Evolutionary conservation across 2,888 invertebrate species (phyloP), one percentile per base, ranked within the genome.

Genomic region (Sipha maydis): DNA sequence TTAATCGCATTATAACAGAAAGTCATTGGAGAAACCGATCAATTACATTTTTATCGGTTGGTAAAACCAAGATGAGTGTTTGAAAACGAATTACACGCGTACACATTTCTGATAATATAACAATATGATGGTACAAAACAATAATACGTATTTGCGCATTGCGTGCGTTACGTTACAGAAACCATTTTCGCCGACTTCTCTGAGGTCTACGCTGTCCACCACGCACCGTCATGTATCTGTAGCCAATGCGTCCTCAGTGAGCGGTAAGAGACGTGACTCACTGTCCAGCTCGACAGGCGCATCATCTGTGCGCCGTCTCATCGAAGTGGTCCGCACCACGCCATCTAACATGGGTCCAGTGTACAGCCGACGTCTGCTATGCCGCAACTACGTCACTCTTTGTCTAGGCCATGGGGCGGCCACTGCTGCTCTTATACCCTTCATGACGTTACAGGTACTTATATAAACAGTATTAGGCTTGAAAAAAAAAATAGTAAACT

Each of bases 241-340:
- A n/a, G 71, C 75, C 21, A 80, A 75, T 75, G 31, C 80, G 75
- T 21, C 80, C 7, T 61, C 86, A 41, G 75, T 73, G 17, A 61
- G 67, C 67, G 67, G 25, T 41, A 88, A 88, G 75, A 73, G 90
- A 91, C 93, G 95, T 28, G 95, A 95, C 91, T 95, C 95, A 0
- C 93, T 95, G 85, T 94, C 95, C 48, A 95, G 95, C 82, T 95
- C 95, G 0, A 95, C 95, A 56, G 96, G 96, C 1, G 95, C 95
- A 0, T 95, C 95, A 0, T 96, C 96, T 1, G 96, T 96, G 19
- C 93, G 96, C 7, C 93, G 96, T 0, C 93, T 96, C 25, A 94
- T 96, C 85, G 94, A 95, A 0, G 93, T 92, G 28, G 94, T 91
- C 7, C 90, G 91, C 8, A 90, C 91, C 21, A 91, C 91, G 11